Evolutionary conservation across 1,140 invertebrate species (phyloP).

Genomic region (Drosophila truncata): DNA sequence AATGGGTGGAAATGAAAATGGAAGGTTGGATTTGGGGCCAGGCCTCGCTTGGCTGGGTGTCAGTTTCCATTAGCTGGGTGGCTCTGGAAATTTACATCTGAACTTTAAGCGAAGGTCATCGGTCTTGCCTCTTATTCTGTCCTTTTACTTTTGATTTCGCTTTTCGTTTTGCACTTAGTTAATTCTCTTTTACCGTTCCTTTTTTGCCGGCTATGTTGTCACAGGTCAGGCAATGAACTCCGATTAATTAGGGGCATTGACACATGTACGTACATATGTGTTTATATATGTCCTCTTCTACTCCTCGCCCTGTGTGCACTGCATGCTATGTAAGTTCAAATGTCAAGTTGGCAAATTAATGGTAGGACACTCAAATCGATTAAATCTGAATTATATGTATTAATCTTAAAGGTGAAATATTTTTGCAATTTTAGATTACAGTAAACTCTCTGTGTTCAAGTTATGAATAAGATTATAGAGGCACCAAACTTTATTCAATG

Average conservation of each 20-base stretch:
- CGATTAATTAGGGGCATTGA: slow-evolving; percentile 77
- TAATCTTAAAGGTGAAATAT: slow-evolving; percentile 5
- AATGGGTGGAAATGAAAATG: slow-evolving; percentile 20
- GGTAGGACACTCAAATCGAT: slow-evolving; percentile 17
- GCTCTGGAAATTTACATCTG: slow-evolving; percentile 44
- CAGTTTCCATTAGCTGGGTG: slow-evolving; percentile 57
- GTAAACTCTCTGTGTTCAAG: background rate
- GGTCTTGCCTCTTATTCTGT: slow-evolving; percentile 36
- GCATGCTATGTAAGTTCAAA: slow-evolving; percentile 50
- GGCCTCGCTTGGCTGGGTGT: slow-evolving; percentile 52
- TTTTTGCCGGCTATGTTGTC: slow-evolving; percentile 16
- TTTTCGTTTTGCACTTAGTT: slow-evolving; percentile 34
- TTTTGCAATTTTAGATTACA: background rate
- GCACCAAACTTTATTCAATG: too few species aligned
- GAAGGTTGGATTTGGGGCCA: slow-evolving; percentile 22
- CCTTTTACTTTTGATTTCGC: slow-evolving; percentile 52
- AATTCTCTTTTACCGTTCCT: slow-evolving; percentile 36
- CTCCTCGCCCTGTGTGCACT: background rate
- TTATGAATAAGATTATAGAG: background rate
- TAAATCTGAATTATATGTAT: slow-evolving; percentile 7
- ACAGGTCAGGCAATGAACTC: slow-evolving; percentile 76
- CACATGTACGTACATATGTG: slow-evolving; percentile 38
- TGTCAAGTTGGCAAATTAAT: slow-evolving; percentile 62
- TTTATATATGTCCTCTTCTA: slow-evolving; percentile 3
- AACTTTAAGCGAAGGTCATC: slow-evolving; percentile 80